Conservation (phyloP, 1,140 invertebrate species). For the Panagrolaimus sp. region DNA sequence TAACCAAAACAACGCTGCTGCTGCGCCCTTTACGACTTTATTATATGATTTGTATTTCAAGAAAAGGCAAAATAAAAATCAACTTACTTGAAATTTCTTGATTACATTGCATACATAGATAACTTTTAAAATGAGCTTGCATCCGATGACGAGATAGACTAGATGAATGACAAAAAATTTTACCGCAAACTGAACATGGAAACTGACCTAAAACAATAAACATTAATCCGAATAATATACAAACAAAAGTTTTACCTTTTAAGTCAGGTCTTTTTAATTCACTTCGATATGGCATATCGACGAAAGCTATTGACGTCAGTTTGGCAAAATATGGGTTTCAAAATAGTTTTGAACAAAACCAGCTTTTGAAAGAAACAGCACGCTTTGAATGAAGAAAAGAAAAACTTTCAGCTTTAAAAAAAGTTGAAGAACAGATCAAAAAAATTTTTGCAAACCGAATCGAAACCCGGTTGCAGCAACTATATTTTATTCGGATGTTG, state of each 20-base stretch:
- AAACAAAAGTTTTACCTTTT: slow-evolving; percentile 17
- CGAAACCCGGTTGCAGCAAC: too few species aligned
- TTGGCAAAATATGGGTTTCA: neutral
- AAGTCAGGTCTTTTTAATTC: neutral
- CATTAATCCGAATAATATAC: neutral
- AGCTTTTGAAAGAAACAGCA: too few species aligned
- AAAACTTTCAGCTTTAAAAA: too few species aligned
- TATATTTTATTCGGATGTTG: too few species aligned
- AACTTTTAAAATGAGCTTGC: neutral
- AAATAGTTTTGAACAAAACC: neutral
- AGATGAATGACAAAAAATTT: slow-evolving; percentile 3
- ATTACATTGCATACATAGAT: slow-evolving; percentile 3
- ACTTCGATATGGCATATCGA: slow-evolving; percentile 33
- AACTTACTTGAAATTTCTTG: slow-evolving; percentile 21
- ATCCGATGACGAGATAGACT: slow-evolving; percentile 4
- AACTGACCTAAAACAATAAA: neutral
- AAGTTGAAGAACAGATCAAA: too few species aligned
- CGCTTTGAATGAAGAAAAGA: too few species aligned
- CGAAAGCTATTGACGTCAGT: slow-evolving; percentile 3
- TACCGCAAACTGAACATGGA: neutral
- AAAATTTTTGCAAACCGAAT: too few species aligned
- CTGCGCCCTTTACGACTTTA: neutral
- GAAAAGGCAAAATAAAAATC: slow-evolving; percentile 11
- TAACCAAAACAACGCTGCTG: neutral
- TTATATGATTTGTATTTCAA: neutral